Base-by-base conservation (phyloP, 37 sponge, comb jelly and placozoan species). In the Ephydatia muelleri region DNA sequence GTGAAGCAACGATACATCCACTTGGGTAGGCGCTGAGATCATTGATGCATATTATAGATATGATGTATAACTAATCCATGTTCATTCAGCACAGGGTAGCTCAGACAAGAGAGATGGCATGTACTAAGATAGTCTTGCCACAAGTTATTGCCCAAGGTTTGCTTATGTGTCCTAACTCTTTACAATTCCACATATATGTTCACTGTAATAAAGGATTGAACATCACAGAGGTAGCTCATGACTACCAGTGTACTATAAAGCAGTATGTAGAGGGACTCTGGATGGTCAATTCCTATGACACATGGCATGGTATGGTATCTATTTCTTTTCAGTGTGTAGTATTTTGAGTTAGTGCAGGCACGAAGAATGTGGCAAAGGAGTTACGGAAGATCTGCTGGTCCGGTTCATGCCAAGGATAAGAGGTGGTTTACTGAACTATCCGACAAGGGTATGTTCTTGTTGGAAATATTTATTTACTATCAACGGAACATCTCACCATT, bases 371-470 rank as follows among this genome's bases (percentile, higher is more conserved):
- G 13, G 70, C 29, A 1, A 68, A 70, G 72, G 4, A 33, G 64
- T 33, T 65, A 35, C 64, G 31, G 23, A 80, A 67, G 67, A 80
- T 80, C 34, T 66, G 27, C 35, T 13, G 75, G 83, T 26, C 2
- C 0, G 33, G 75, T 74, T 34, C 73, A 37, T 64, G 37, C 33
- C 16, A 31, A 40, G 23, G 75, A 75, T 30, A 64, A 65, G 74
- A 73, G 66, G 13, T 83, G 83, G 83, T 83, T 83, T 70, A 37
- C 22, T 37, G 65, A 83, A 65, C 66, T 83, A n/a, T 28, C 75
- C 37, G 75, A 83, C 38, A 83, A 83, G 49, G 31, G 74, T 83
- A 38, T 48, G 74, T 57, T 4, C 13, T 37, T 57, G n/a, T 11
- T 5, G 43, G 43, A 43, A 3, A 57, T 57, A 57, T 57, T 57